Base-by-base conservation (phyloP, 2,797 vertebrate species). In the Steatocranus sp. region DNA sequence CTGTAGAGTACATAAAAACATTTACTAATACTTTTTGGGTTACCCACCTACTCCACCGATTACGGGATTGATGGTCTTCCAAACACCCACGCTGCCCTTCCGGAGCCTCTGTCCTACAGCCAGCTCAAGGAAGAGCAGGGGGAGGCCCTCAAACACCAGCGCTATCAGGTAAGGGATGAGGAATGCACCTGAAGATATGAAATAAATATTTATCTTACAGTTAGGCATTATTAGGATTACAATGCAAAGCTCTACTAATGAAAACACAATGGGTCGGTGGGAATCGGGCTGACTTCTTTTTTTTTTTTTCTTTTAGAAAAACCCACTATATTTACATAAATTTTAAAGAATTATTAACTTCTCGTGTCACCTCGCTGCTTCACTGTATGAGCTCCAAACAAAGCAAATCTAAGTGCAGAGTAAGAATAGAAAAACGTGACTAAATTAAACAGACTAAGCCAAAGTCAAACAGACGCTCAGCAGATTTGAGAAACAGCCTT, bases 151-250 rank as follows among this genome's bases (percentile, higher is more conserved):
- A 0, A 98, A 97, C 84, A 97, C 88, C 89, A 99, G 92, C 0
- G 97, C 97, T 0, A 98, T 91, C 84, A 97, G 12, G 85, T 98
- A 99, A 0, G 98, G 98, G 74, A 98, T 97, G 88, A 99, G 96
- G 94, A 99, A 99, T 8, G 98, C 97, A 10, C 98, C 98, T 98
- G 90, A 5, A 75, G 74, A 83, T 32, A 75, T 1, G 3, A 20
- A 49, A 58, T 34, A 23, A 79, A 84, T n/a, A 83, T 70, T 89
- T 30, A 77, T 23, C 8, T 48, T 11, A 43, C 25, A 63, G 30
- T 51, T 73, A 51, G 36, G 48, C 25, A 46, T 63, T 51, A 20
- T 30, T 48, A 32, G 18, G 43, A 32, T 73, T 32, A 4, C 3
- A 32, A 18, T n/a, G 25, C 25, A 25, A 48, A 32, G 11, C 25